A percentile compares a stretch with the other conserved stretches of the same genome.
Evolutionary conservation across 2,797 vertebrate genomes (phyloP).

Genomic region (Neosilurus hyrtlii): DNA sequence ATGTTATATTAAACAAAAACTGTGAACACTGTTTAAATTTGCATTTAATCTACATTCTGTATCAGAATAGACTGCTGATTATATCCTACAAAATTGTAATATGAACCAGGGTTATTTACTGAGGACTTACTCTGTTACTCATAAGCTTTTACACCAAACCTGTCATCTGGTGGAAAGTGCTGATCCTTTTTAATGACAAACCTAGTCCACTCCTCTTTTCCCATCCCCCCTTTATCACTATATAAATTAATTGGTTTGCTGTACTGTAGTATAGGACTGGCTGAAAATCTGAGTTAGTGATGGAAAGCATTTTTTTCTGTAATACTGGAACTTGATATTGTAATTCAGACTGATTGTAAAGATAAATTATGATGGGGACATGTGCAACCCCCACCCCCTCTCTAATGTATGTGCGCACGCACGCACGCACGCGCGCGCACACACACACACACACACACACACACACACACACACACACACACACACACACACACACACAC

Average conservation of each 20-base stretch:
- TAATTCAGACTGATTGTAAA: background rate
- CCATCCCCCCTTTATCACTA: background rate
- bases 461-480: conserved; percentile 1
- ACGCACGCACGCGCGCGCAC: too few species aligned
- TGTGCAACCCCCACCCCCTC: too few species aligned
- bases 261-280: background rate
- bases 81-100: background rate
- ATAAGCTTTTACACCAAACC: background rate
- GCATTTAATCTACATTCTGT: background rate
- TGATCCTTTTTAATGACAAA: conserved; percentile 31
- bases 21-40: background rate
- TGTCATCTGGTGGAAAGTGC: background rate
- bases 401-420: too few species aligned
- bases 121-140: background rate
- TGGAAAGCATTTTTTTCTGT: background rate
- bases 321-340: background rate
- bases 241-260: background rate
- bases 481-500: background rate
- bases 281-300: background rate
- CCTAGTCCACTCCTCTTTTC: background rate
- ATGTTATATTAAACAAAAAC: too few species aligned
- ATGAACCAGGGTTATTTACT: background rate
- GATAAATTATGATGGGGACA: background rate
- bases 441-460: background rate
- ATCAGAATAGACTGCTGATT: background rate